These are phyloP conservation scores for Neolamprologus brichardi DNA, from an alignment of 2,113 vertebrate genomes.

Conservation along the genomic window DNA sequence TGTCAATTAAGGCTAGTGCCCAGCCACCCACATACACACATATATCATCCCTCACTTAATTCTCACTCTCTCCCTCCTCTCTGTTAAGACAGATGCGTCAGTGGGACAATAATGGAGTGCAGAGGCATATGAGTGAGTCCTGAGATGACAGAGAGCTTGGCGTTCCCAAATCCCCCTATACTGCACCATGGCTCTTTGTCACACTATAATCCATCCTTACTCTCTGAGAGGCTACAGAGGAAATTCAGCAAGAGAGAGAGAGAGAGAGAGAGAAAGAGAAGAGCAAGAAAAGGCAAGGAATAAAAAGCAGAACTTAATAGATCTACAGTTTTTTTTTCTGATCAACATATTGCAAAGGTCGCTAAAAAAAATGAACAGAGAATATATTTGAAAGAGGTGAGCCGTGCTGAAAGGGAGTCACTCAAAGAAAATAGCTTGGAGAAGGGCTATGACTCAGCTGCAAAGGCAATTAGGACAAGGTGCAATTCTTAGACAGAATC, in stretches of 20 bases:
- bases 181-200: conserved; percentile 60
- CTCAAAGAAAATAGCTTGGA: conserved; percentile 10
- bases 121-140: conserved; percentile 58
- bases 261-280: not conserved
- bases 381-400: not conserved
- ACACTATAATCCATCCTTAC: conserved; percentile 54
- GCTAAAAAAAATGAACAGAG: not conserved
- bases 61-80: conserved; percentile 19
- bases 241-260: not conserved
- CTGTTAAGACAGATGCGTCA: conserved; percentile 44
- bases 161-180: conserved; percentile 56
- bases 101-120: conserved; percentile 51
- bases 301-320: not conserved
- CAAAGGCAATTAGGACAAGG: conserved; percentile 38
- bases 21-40: not conserved
- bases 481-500: conserved; percentile 35
- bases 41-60: conserved; percentile 13
- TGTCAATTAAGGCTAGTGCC: conserved; percentile 31
- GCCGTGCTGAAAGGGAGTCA: not conserved
- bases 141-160: conserved; percentile 58
- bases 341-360: not conserved
- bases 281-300: not conserved
- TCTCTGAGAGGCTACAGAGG: conserved; percentile 25
- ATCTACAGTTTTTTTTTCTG: not conserved
- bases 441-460: conserved; percentile 40